A percentile compares a stretch with the other conserved stretches of the same genome.
Evolutionary conservation across 2,113 vertebrate species (phyloP).

Genomic region (Zeus faber): DNA sequence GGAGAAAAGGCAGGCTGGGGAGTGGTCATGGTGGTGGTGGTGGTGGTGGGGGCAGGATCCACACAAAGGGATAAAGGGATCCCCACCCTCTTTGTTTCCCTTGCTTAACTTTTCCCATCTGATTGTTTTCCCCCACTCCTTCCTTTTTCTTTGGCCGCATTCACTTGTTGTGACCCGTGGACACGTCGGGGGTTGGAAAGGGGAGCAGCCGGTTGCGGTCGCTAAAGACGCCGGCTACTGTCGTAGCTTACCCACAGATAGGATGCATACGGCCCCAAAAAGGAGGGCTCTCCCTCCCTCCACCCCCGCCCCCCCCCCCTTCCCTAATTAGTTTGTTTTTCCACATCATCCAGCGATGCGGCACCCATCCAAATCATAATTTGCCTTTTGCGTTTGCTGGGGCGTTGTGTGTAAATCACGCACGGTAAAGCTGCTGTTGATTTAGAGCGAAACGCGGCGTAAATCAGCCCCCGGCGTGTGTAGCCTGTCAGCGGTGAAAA

Average conservation of each 20-base stretch:
- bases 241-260: no score
- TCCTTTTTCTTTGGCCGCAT: conserved; percentile 60
- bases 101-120: conserved; percentile 73
- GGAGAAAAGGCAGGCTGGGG: conserved; percentile 38
- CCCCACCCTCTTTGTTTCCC: conserved; percentile 60
- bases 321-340: neutral
- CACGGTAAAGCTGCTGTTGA: neutral
- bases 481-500: conserved; percentile 5
- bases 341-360: neutral
- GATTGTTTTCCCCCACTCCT: conserved; percentile 62
- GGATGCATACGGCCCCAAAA: no score
- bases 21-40: conserved; percentile 9
- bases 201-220: no score
- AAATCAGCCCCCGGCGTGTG: conserved; percentile 39
- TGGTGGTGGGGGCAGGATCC: conserved; percentile 37
- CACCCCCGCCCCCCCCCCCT: neutral
- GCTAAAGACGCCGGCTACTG: no score
- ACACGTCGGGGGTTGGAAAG: no score
- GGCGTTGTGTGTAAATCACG: neutral
- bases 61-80: conserved; percentile 69
- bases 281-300: no score
- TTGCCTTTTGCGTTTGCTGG: neutral
- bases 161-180: conserved; percentile 62
- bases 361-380: neutral
- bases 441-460: conserved; percentile 7